Evolutionary conservation across 1,140 invertebrate genomes (phyloP).

Genomic region (Copidosoma floridanum): DNA sequence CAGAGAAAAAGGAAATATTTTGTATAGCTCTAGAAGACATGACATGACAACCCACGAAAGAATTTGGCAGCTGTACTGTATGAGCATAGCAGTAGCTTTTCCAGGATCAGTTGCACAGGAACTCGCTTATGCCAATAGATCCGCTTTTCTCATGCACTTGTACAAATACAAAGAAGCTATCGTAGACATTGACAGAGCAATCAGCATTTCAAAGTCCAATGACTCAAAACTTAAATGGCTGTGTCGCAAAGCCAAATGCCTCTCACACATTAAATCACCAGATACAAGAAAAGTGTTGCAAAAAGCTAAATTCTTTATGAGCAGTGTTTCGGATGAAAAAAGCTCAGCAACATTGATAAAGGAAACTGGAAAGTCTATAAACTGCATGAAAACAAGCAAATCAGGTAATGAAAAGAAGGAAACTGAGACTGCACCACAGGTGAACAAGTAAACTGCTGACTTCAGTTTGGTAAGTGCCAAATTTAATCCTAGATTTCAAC

Average conservation of each 20-base stretch:
- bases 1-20: too few relatives aligned
- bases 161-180: conserved; percentile 63
- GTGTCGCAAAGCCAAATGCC: conserved; percentile 28
- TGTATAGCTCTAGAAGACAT: too few relatives aligned
- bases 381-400: background rate
- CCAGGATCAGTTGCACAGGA: conserved; percentile 58
- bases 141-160: conserved; percentile 65
- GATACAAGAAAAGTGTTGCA: background rate
- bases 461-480: conserved; percentile 50
- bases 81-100: conserved; percentile 61
- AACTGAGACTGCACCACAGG: background rate
- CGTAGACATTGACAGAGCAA: conserved; percentile 46
- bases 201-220: conserved; percentile 3
- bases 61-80: conserved; percentile 56
- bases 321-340: too few relatives aligned
- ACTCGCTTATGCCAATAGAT: conserved; percentile 68
- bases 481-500: conserved; percentile 58
- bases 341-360: background rate
- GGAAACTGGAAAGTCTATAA: background rate
- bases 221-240: conserved; percentile 27
- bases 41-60: too few relatives aligned
- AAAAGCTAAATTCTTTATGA: background rate
- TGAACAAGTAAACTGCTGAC: conserved; percentile 48
- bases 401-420: background rate
- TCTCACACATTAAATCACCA: background rate